These are phyloP conservation scores for Euzophera pinguis DNA, from an alignment of 2,888 invertebrate species.

Conservation along the genomic window DNA sequence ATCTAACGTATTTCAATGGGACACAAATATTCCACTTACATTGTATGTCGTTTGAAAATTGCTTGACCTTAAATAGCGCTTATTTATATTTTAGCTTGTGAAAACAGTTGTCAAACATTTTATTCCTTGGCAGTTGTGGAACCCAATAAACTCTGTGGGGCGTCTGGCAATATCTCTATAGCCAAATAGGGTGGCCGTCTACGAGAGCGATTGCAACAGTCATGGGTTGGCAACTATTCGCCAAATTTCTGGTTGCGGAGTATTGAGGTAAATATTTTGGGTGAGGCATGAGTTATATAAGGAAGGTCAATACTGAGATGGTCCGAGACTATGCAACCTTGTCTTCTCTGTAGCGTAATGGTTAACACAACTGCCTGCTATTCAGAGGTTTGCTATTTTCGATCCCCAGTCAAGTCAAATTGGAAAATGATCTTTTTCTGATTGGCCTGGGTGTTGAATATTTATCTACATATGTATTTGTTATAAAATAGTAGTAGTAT, in stretches of 20 bases:
- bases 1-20: not conserved
- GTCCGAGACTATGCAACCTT: too few relatives aligned
- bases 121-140: constrained; percentile 2
- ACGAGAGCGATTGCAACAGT: not conserved
- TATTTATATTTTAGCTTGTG: constrained; percentile 8
- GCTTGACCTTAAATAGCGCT: constrained; percentile 5
- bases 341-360: too few relatives aligned
- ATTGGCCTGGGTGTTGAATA: too few relatives aligned
- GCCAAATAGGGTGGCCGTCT: constrained; percentile 5
- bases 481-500: too few relatives aligned
- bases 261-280: not conserved
- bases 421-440: too few relatives aligned
- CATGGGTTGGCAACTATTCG: not conserved
- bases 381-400: too few relatives aligned
- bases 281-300: not conserved
- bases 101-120: constrained; percentile 13
- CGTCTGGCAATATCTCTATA: constrained; percentile 1
- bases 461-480: too few relatives aligned
- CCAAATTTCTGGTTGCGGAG: not conserved
- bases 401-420: too few relatives aligned
- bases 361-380: too few relatives aligned
- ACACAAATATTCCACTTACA: constrained; percentile 6
- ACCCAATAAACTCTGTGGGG: constrained; percentile 7
- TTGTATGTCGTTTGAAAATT: constrained; percentile 1
- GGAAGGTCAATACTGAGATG: too few relatives aligned